Evolutionary conservation across 2,888 invertebrate species (phyloP).

Genomic region (Julus scandinavius): DNA sequence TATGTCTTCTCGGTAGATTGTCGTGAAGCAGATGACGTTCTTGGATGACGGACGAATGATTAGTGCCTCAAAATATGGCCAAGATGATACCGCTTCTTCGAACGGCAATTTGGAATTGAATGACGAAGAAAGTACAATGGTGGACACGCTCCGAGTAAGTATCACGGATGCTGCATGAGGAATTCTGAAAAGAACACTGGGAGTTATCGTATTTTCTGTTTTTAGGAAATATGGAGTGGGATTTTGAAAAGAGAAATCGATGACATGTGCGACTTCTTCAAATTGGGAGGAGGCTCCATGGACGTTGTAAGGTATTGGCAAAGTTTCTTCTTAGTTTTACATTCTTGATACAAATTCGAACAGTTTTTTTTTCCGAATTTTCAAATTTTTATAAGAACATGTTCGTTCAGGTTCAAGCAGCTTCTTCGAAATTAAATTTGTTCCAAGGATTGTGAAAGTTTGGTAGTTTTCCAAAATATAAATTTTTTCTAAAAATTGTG

Average conservation of each 20-base stretch:
- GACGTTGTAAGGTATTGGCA: conserved; percentile 80
- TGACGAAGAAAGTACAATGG: conserved; percentile 77
- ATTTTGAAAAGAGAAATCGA: conserved; percentile 82
- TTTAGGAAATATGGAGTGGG: conserved; percentile 81
- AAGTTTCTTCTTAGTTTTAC: not conserved
- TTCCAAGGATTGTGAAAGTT: too few species aligned
- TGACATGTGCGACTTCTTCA: conserved; percentile 89
- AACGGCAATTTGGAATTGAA: conserved; percentile 72
- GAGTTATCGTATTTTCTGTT: conserved; percentile 58
- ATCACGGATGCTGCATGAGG: not conserved
- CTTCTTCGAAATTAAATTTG: too few species aligned
- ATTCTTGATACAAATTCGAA: too few species aligned
- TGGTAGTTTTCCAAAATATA: too few species aligned
- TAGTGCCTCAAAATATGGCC: conserved; percentile 78
- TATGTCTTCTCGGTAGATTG: conserved; percentile 39
- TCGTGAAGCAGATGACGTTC: conserved; percentile 75
- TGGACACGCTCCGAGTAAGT: conserved; percentile 67
- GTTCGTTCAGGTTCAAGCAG: too few species aligned
- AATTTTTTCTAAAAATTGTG: too few species aligned
- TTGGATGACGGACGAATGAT: conserved; percentile 82
- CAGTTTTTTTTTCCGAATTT: too few species aligned
- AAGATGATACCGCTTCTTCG: conserved; percentile 71
- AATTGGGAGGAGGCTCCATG: conserved; percentile 96
- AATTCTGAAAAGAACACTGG: not conserved
- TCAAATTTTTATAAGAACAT: too few species aligned